phyloP scores from a whole-genome alignment of 2,797 vertebrate genomes.

The Xiphorhynchus erythropygius region DNA sequence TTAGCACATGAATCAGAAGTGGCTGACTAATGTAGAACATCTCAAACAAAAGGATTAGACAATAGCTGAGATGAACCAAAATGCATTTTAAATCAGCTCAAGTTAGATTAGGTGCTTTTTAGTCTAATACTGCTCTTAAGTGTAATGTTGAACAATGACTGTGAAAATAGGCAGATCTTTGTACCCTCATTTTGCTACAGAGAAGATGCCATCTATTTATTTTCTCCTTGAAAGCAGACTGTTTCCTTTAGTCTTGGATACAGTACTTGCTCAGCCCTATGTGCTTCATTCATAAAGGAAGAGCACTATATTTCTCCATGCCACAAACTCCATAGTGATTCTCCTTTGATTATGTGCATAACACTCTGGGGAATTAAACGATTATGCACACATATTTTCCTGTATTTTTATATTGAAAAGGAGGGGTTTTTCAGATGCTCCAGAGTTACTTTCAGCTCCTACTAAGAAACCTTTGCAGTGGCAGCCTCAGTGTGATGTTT shows the following conservation, averaged over 20 bases:
- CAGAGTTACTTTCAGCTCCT: not conserved
- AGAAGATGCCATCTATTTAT: not conserved
- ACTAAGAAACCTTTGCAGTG: not conserved
- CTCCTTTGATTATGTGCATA: constrained; percentile 24
- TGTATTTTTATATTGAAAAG: constrained; percentile 28
- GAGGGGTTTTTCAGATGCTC: not conserved
- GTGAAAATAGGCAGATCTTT: not conserved
- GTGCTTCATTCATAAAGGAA: constrained; percentile 34
- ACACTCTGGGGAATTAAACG: not conserved
- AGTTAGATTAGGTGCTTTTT: constrained; percentile 30
- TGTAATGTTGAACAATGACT: not conserved
- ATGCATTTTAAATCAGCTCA: constrained; percentile 30
- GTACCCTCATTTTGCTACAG: not conserved
- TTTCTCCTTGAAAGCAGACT: not conserved
- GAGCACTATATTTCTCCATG: constrained; percentile 23
- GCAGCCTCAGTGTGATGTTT: not conserved
- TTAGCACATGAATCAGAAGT: constrained; percentile 55
- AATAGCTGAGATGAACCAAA: not conserved
- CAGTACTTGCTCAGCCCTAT: not conserved
- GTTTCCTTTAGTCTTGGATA: not conserved
- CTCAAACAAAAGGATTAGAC: constrained; percentile 46
- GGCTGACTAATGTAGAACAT: constrained; percentile 28
- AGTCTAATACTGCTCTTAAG: not conserved
- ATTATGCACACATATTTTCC: not conserved
- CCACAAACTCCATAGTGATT: constrained; percentile 34